phyloP scores from a whole-genome alignment of 2,888 invertebrate species.

The Argyresthia goedartella region DNA sequence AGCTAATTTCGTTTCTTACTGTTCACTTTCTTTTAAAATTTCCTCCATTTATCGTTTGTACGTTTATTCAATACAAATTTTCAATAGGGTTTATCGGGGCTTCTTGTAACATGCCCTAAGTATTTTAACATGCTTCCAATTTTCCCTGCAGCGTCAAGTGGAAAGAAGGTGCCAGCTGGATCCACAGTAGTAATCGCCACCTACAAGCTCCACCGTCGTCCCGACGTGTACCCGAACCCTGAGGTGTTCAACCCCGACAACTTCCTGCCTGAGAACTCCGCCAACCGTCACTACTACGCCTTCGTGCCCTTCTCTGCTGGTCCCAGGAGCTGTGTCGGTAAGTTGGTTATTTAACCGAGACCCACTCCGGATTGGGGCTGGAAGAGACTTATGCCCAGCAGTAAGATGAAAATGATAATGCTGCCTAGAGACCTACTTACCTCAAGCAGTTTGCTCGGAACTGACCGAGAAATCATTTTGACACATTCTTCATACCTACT shows the following conservation, averaged over 20 bases:
- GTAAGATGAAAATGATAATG: too few relatives aligned
- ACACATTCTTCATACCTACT: too few relatives aligned
- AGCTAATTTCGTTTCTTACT: too few relatives aligned
- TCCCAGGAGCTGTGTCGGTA: slow-evolving; percentile 84
- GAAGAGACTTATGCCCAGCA: too few relatives aligned
- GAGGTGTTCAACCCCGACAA: slow-evolving; percentile 86
- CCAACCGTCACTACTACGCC: slow-evolving; percentile 84
- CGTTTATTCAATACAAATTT: neutral
- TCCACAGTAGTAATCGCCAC: slow-evolving; percentile 77
- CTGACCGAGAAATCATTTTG: too few relatives aligned
- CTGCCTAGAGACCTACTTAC: too few relatives aligned
- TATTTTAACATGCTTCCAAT: neutral
- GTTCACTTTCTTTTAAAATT: too few relatives aligned
- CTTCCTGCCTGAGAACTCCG: slow-evolving; percentile 84
- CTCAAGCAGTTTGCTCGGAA: too few relatives aligned
- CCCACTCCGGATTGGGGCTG: too few relatives aligned
- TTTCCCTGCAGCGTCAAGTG: slow-evolving; percentile 65
- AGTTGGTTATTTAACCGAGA: too few relatives aligned
- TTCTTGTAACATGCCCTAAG: too few relatives aligned
- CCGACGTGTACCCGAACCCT: slow-evolving; percentile 82
- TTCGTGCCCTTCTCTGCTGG: slow-evolving; percentile 88
- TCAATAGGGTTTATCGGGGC: too few relatives aligned
- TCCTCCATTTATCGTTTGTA: neutral
- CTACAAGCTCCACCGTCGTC: slow-evolving; percentile 77
- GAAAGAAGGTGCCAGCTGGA: slow-evolving; percentile 78